Base-by-base conservation (phyloP, 2,797 vertebrate species). In the Ctenopoma kingsleyae region DNA sequence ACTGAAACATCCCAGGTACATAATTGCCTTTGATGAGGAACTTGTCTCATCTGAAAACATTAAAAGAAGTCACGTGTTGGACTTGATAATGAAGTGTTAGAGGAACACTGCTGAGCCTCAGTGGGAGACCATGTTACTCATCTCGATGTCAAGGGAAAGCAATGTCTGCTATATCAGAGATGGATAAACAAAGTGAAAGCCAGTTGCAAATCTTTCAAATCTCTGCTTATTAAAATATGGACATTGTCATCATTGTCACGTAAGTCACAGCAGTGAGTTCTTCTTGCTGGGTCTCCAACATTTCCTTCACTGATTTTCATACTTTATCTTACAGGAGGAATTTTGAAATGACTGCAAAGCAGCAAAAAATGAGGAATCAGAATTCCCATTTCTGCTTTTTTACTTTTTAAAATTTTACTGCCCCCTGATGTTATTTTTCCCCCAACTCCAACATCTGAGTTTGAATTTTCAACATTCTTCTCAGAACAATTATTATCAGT, bases 61-160 rank as follows among this genome's bases (percentile, higher is more conserved):
- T 80, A 55, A 81, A 78, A 73, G 50, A 66, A 78, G 78, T 80
- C 74, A 83, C 80, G 79, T 74, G 63, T 76, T 76, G 59, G 79
- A 89, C 65, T 68, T 67, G 81, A 77, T 86, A 89, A 90, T 84
- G 73, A 83, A 81, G 56, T 76, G 59, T 67, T 67, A 51, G 60
- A 70, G 76, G 71, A 81, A 76, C 62, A 65, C 58, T n/a, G 51
- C 53, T 49, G 75, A 74, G 67, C 44, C 76, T 81, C 64, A 44
- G 64, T 69, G 44, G 71, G 63, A 73, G 70, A 50, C 23, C 20
- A 20, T 22, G 43, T 75, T 82, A 75, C 80, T 87, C 65, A 88
- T 87, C 71, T 76, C 68, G 67, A 71, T 60, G 56, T 30, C 16
- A n/a, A 53, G 67, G 67, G 63, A 49, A 62, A 58, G 55, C 22